A percentile compares a stretch with the other conserved stretches of the same genome.
Evolutionary conservation across 2,888 invertebrate genomes (phyloP).

Genomic region (Nomada fucata): DNA sequence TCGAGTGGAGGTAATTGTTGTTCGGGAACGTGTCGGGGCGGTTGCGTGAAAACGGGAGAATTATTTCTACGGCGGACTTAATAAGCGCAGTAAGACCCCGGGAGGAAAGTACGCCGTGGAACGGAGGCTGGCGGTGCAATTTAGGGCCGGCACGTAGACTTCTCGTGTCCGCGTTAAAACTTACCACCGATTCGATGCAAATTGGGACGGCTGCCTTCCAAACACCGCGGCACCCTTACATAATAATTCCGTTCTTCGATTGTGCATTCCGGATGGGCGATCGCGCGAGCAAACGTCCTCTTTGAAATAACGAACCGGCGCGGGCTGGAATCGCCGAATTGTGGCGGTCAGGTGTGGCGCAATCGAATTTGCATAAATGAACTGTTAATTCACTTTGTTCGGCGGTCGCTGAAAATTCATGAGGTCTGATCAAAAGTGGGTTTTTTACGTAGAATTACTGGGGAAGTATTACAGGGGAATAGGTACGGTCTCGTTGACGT

Average conservation of each 20-base stretch:
- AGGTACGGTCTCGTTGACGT: constrained; percentile 37
- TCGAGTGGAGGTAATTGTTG: too few relatives aligned
- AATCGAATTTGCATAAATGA: constrained; percentile 77
- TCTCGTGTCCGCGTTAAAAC: constrained; percentile 28
- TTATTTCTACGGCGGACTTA: constrained; percentile 34
- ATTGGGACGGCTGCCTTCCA: constrained; percentile 48
- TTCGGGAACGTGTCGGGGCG: not conserved
- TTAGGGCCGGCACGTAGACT: constrained; percentile 31
- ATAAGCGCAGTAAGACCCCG: constrained; percentile 16
- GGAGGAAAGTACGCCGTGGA: constrained; percentile 36
- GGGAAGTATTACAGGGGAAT: constrained; percentile 39
- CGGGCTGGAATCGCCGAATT: constrained; percentile 40
- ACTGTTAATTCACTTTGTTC: constrained; percentile 75
- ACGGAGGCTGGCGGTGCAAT: constrained; percentile 35
- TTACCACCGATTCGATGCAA: constrained; percentile 49
- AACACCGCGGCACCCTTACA: constrained; percentile 63
- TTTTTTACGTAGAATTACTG: constrained; percentile 27
- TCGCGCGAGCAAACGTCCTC: constrained; percentile 59
- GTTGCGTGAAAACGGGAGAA: constrained; percentile 8
- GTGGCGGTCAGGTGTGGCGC: constrained; percentile 23
- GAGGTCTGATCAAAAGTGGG: constrained; percentile 3
- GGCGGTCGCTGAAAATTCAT: constrained; percentile 28
- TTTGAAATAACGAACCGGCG: constrained; percentile 61
- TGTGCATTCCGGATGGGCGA: constrained; percentile 55
- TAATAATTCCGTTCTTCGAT: constrained; percentile 68